A percentile compares a stretch with the other conserved stretches of the same genome.
These are phyloP conservation scores for Pseudorectes ferrugineus DNA, from an alignment of 2,113 vertebrate genomes.

Conservation along the genomic window DNA sequence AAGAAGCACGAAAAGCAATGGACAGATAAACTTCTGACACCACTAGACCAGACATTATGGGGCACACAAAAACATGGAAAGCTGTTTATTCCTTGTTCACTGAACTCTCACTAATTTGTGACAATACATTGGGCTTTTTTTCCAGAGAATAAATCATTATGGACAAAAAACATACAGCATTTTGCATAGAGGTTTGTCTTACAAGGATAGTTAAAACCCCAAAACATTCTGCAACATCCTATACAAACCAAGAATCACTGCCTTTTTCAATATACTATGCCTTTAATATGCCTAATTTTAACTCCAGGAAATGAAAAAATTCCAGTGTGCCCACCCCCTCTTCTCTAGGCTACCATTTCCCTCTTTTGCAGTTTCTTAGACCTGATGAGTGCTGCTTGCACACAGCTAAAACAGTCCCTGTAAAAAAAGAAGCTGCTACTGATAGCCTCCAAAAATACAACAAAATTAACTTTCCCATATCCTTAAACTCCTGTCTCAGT, in stretches of 20 bases:
- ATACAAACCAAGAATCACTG: background rate
- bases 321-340: fast-evolving
- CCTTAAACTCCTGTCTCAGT: background rate
- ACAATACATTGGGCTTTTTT: background rate
- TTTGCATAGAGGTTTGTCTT: background rate
- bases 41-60: background rate
- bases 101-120: background rate
- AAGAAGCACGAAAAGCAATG: background rate
- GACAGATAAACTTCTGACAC: background rate
- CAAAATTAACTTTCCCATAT: background rate
- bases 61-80: background rate
- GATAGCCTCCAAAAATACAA: background rate
- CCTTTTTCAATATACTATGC: background rate
- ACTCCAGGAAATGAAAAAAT: background rate
- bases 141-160: background rate
- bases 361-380: background rate
- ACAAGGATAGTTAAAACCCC: background rate
- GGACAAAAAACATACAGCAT: background rate
- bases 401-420: background rate
- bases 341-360: background rate
- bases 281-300: background rate
- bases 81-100: background rate
- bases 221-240: background rate
- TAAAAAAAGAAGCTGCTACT: background rate
- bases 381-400: background rate